Evolutionary conservation across 2,797 vertebrate species (phyloP), one percentile per base, ranked within the genome.

Genomic region (Hozukius guyotensis): DNA sequence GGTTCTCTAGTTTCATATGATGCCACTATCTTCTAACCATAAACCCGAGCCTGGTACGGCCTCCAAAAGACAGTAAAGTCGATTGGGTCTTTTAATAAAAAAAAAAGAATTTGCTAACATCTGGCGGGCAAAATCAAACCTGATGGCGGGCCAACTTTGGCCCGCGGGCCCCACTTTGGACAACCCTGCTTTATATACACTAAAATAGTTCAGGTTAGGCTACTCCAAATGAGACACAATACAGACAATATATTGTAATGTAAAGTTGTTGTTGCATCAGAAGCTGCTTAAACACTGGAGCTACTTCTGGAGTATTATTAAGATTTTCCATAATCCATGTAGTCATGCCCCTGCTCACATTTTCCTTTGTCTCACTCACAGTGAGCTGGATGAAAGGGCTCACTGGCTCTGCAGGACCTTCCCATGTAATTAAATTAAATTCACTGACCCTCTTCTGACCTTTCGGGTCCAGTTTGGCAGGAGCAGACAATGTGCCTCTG

Each of bases 351-450:
- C 79, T 64, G 70, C 77, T 90, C 84, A 83, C 65, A 86, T 82
- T 90, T 88, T 88, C 88, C 87, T 94, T 92, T 93, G 92, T 93
- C 83, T 90, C 46, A 46, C 29, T 22, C 78, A 57, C 65, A 63
- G 38, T 73, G 81, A 53, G 55, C 59, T 69, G 81, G 63, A 82
- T 82, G 78, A 90, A 90, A 88, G 87, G 86, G 88, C 80, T 80
- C 82, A 56, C 56, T 85, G 78, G 76, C 80, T 89, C 85, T 81
- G 73, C 82, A 85, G 86, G 85, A 83, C 81, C 87, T 89, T 92
- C 89, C 90, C 87, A 24, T 93, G 79, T 94, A 92, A 93, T 94
- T 94, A 75, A 93, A 92, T 94, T 91, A 90, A 92, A 93, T 83
- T 88, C 87, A 63, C 49, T 92, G 90, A 94, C 93, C 92, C 91